phyloP scores from a whole-genome alignment of 2,113 vertebrate species.

The Thinocorus orbignyianus region DNA sequence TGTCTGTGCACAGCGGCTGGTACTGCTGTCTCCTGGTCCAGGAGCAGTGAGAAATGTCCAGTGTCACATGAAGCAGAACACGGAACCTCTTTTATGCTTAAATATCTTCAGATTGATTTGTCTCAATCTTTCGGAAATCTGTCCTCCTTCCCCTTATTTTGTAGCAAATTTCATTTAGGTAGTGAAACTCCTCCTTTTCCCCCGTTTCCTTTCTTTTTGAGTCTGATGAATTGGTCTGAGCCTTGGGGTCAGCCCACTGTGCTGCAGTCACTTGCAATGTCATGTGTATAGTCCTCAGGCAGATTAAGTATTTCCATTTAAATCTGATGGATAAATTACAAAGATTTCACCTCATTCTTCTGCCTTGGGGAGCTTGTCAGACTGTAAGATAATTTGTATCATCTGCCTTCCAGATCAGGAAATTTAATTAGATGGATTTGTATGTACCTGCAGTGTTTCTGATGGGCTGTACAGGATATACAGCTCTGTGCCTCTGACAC shows the following conservation, averaged over 20 bases:
- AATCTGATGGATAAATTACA: neutral
- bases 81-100: neutral
- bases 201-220: neutral
- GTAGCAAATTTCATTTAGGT: neutral
- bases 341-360: neutral
- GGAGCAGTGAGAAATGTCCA: neutral
- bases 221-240: neutral
- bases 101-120: neutral
- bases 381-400: neutral
- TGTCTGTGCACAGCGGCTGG: neutral
- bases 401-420: neutral
- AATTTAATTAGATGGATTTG: neutral
- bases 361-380: neutral
- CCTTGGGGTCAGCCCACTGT: fast-evolving
- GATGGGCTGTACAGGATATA: neutral
- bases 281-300: neutral
- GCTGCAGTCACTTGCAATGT: neutral
- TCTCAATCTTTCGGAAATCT: neutral
- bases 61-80: neutral
- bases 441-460: neutral
- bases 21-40: neutral
- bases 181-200: neutral
- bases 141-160: neutral
- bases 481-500: neutral
- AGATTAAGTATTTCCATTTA: neutral